Conservation (phyloP, 1,140 invertebrate genomes). For the Saccostrea cuccullata region DNA sequence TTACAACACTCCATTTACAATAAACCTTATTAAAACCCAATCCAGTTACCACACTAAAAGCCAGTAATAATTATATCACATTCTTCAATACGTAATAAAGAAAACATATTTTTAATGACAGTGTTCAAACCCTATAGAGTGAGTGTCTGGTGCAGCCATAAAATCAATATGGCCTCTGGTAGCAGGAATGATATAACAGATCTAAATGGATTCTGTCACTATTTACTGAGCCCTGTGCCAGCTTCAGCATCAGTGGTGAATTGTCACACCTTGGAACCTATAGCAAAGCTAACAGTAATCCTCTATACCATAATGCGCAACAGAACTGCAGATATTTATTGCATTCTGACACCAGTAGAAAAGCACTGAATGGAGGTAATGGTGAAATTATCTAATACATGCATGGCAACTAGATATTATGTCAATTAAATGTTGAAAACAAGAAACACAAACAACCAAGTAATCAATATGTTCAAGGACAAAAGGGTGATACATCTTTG, state of each 20-base stretch:
- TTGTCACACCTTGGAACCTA: not conserved
- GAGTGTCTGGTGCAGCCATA: not conserved
- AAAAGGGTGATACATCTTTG: too few species aligned
- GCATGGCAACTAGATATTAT: not conserved
- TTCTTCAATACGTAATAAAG: not conserved
- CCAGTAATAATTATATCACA: not conserved
- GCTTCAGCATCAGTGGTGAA: not conserved
- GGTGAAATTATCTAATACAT: too few species aligned
- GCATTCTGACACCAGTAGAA: not conserved
- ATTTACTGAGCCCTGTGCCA: not conserved
- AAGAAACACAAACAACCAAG: not conserved
- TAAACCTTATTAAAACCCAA: not conserved
- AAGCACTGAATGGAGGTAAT: too few species aligned
- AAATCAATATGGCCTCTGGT: conserved; percentile 9
- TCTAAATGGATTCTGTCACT: conserved; percentile 31
- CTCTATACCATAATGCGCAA: not conserved
- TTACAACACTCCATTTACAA: not conserved
- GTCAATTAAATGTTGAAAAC: not conserved
- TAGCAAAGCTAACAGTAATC: not conserved
- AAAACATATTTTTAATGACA: not conserved
- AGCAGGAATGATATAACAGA: conserved; percentile 14
- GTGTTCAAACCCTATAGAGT: not conserved
- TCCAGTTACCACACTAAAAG: not conserved
- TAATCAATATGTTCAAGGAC: not conserved
- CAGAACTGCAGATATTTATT: not conserved